Conservation (phyloP, 2,797 vertebrate species). For the Ctenosaura bakeri region DNA sequence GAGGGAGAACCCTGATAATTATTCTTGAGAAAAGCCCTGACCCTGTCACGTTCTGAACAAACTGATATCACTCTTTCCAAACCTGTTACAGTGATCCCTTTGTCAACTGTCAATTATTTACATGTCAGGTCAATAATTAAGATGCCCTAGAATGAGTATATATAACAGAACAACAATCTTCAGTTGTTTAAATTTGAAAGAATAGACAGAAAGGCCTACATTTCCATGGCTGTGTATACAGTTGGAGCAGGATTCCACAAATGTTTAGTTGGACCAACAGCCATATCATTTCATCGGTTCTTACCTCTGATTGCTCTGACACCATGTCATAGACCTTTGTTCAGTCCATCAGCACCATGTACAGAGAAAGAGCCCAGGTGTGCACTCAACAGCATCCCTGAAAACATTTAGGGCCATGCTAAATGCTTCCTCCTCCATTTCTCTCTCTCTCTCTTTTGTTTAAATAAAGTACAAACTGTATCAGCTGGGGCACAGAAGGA, state of each 20-base stretch:
- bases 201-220: not conserved
- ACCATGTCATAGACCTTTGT: no score
- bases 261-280: no score
- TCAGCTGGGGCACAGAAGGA: no score
- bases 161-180: conserved; percentile 57
- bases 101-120: conserved; percentile 81
- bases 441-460: not conserved
- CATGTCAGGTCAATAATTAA: conserved; percentile 83
- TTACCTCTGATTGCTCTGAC: no score
- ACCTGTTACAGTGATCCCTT: conserved; percentile 72
- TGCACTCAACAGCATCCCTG: no score
- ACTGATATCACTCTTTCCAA: conserved; percentile 59
- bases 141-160: conserved; percentile 67
- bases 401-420: no score
- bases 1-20: conserved; percentile 66
- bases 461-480: no score
- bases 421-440: not conserved
- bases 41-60: conserved; percentile 66
- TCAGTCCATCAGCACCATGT: no score
- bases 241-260: no score
- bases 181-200: conserved; percentile 65
- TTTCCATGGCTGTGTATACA: no score
- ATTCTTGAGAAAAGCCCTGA: conserved; percentile 65
- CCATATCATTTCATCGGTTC: no score
- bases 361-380: no score